Base-by-base conservation (phyloP, 2,113 vertebrate genomes). In the Oxygymnocypris stewartii region DNA sequence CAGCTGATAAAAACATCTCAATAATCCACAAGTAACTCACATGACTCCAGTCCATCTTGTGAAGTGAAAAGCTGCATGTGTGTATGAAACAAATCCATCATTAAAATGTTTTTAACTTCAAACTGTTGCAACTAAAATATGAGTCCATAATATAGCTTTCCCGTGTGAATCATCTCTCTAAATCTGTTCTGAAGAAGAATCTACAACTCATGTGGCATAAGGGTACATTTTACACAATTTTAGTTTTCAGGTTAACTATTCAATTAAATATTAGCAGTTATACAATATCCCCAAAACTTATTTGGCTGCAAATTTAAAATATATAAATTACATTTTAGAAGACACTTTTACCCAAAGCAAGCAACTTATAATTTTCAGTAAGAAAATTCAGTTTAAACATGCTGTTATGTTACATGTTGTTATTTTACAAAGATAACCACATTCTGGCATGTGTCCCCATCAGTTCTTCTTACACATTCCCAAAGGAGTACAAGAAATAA, bases 401-500 rank as follows among this genome's bases (percentile, higher is more conserved):
- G 35, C 37, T 42, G 76, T 54, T 25, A 78, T 20, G 28, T 54
- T 28, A 49, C 23, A 76, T 28, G 6, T 10, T 78, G 77, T 28
- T 77, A 14, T 77, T 54, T 77, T 31, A 23, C 49, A 12, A 61
- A 23, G 5, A 61, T 0, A 1, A 57, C 31, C 18, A 2, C 6
- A 25, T 61, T 80, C 54, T 7, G 20, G 61, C 54, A 63, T 61
- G 35, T 2, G 59, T 42, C 59, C 16, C 7, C 8, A 31, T 28
- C 16, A 31, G 18, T 82, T 67, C 40, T 82, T 67, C 40, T 47
- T 4, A 12, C 61, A 51, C 18, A 3, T 31, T 44, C 25, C 44
- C 25, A 71, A n/a, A 67, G 65, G 25, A 83, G 25, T 25, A 82
- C 79, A 82, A 31, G 25, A 67, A 67, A 47, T 47, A 25, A 71